Evolutionary conservation across 2,888 invertebrate genomes (phyloP), one percentile per base, ranked within the genome.

Genomic region (Meta bourneti): DNA sequence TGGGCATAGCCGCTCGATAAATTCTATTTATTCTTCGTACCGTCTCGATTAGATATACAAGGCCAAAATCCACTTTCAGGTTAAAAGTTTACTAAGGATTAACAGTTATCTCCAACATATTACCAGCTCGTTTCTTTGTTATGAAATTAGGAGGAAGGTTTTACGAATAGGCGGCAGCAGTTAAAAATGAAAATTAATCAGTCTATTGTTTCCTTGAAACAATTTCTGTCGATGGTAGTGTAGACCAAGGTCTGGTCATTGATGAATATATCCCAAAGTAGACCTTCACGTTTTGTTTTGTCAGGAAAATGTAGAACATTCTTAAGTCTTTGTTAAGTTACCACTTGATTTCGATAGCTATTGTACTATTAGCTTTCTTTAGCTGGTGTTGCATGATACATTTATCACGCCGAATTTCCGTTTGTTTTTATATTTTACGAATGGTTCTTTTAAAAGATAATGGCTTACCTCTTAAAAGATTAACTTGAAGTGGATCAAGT

Each of bases 201-300:
- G 34, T 54, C 84, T n/a, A 75, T 84, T 84, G 84, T 84, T 75
- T 54, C 54, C 54, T n/a, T 20, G 9, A 71, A 82, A 82, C 74
- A 52, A 16, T 61, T 84, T 84, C 61, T 75, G 75, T 84, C 61
- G 20, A 19, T 16, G 7, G n/a, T 20, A 52, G 74, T 72, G 54
- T 84, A 61, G 84, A 75, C 52, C 84, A 84, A 84, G 84, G 84
- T 75, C 34, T 61, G 48, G 9, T 54, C 51, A 51, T 48, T 82
- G 70, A 82, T 82, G 13, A 11, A 61, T 13, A 8, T 84, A 72
- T 34, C 52, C 72, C 52, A 72, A 84, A 75, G 74, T 84, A 74
- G 49, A 20, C n/a, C 13, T 71, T 71, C 72, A 71, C n/a, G 52
- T 71, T 82, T 71, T 51, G 20, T 77, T 77, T 75, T 34, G 13